Conservation (phyloP, 2,888 invertebrate species). For the Drosophila sordidula region DNA sequence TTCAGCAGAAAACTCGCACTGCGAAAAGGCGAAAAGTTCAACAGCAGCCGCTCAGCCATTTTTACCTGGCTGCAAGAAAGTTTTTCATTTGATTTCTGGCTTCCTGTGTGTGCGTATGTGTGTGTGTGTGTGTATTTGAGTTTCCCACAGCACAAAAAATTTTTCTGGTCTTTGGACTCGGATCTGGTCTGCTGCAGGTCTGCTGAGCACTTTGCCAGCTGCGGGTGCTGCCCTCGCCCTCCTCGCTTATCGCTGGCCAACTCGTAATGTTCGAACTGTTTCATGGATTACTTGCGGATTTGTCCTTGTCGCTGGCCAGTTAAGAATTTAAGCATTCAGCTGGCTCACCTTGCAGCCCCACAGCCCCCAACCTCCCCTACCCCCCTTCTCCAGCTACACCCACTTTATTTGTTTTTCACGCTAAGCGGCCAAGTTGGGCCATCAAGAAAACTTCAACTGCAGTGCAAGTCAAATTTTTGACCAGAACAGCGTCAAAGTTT, state of each 20-base stretch:
- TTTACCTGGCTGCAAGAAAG: conserved; percentile 78
- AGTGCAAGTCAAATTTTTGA: conserved; percentile 76
- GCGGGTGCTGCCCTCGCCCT: conserved; percentile 25
- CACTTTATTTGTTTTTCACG: conserved; percentile 78
- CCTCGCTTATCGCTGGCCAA: conserved; percentile 62
- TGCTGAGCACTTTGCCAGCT: conserved; percentile 32
- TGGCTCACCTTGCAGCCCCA: conserved; percentile 40
- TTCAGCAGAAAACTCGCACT: conserved; percentile 72
- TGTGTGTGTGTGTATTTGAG: conserved; percentile 18
- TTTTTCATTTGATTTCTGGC: conserved; percentile 77
- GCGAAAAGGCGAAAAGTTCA: conserved; percentile 77
- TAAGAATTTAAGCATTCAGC: conserved; percentile 45
- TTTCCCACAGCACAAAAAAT: conserved; percentile 64
- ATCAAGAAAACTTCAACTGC: conserved; percentile 79
- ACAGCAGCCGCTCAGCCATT: conserved; percentile 72
- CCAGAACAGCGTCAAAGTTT: conserved; percentile 75
- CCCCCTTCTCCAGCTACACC: conserved; percentile 19
- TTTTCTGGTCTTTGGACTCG: conserved; percentile 69
- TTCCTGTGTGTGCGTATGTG: conserved; percentile 11
- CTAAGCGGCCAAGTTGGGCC: conserved; percentile 70
- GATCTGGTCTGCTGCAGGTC: conserved; percentile 40
- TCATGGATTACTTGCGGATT: conserved; percentile 73
- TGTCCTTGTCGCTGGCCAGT: conserved; percentile 70
- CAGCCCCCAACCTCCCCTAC: neutral
- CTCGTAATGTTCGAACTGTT: conserved; percentile 67